phyloP scores from a whole-genome alignment of 2,113 vertebrate genomes.

The Noctilio leporinus region DNA sequence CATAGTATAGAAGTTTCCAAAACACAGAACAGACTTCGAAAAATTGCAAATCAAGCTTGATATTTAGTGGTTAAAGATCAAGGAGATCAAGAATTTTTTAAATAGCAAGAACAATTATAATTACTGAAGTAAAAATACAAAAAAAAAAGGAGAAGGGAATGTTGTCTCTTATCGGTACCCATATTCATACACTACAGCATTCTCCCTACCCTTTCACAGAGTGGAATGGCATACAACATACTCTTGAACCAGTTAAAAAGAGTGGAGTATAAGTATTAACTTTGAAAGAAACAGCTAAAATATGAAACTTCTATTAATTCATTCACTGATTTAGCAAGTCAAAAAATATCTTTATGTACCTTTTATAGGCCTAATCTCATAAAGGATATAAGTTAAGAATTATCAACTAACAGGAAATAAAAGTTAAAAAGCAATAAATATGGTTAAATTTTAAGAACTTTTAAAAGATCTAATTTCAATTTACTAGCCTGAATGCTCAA shows the following conservation, averaged over 20 bases:
- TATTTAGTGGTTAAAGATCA: background rate
- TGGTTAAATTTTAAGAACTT: background rate
- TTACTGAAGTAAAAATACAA: background rate
- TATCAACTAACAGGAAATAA: background rate
- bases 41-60: background rate
- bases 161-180: background rate
- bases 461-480: background rate
- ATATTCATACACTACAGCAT: background rate
- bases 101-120: background rate
- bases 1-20: background rate
- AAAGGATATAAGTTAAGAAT: background rate
- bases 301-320: background rate
- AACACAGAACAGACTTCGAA: background rate
- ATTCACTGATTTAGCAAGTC: background rate
- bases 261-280: background rate
- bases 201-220: background rate
- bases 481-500: background rate
- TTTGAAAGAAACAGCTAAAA: background rate
- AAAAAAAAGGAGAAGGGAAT: background rate
- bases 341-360: background rate
- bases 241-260: background rate
- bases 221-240: background rate
- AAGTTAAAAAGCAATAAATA: conserved; percentile 8
- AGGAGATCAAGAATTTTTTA: background rate
- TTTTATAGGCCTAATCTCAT: background rate